Evolutionary conservation across 2,888 invertebrate genomes (phyloP).

Genomic region (Tetranychus piercei): DNA sequence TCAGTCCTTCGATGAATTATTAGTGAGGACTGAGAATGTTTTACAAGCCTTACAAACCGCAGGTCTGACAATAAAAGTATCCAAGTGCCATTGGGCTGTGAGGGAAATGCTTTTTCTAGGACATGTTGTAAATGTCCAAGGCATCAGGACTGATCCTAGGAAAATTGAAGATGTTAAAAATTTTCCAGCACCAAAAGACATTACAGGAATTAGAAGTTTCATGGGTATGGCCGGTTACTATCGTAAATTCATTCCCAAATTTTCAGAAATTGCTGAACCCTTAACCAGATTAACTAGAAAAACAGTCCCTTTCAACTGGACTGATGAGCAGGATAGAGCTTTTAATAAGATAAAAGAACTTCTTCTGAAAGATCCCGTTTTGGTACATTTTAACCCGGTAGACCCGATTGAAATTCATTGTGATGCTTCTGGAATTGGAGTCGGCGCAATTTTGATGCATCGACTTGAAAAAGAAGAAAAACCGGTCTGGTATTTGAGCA

Average conservation of each 20-base stretch:
- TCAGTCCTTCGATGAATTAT: too few relatives aligned
- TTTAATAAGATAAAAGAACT: not conserved
- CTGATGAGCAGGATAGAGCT: not conserved
- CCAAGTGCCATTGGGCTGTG: too few relatives aligned
- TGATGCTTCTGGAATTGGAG: not conserved
- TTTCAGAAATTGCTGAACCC: not conserved
- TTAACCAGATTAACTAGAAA: not conserved
- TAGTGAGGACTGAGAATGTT: too few relatives aligned
- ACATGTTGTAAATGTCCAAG: too few relatives aligned
- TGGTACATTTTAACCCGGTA: not conserved
- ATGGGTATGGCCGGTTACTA: not conserved
- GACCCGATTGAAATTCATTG: not conserved
- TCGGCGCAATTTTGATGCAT: not conserved
- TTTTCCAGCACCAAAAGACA: too few relatives aligned
- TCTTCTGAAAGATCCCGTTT: not conserved
- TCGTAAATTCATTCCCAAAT: not conserved
- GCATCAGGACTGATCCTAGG: too few relatives aligned
- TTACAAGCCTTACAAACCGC: too few relatives aligned
- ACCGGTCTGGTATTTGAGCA: slow-evolving; percentile 16
- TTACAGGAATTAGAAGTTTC: too few relatives aligned
- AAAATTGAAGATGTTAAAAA: too few relatives aligned
- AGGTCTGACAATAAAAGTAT: too few relatives aligned
- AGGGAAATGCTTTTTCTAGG: too few relatives aligned
- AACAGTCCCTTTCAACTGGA: not conserved
- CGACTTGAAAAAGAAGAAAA: slow-evolving; percentile 14